phyloP scores from a whole-genome alignment of 2,888 invertebrate species.

The Drosophila colorata region DNA sequence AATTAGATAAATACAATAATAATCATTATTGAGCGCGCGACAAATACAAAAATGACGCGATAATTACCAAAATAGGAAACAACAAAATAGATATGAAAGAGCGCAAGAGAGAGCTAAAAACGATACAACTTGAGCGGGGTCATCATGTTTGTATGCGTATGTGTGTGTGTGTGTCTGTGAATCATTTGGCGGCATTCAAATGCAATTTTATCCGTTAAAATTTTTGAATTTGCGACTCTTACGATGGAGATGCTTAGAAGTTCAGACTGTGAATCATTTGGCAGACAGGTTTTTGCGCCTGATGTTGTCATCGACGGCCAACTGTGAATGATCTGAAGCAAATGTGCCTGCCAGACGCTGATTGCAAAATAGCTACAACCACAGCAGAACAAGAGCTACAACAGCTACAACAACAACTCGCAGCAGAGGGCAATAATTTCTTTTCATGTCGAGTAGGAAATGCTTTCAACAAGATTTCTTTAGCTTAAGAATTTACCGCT shows the following conservation, averaged over 20 bases:
- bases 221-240: slow-evolving; percentile 36
- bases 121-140: slow-evolving; percentile 46
- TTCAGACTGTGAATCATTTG: slow-evolving; percentile 44
- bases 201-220: slow-evolving; percentile 48
- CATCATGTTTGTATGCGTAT: slow-evolving; percentile 11
- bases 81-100: slow-evolving; percentile 14
- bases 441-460: slow-evolving; percentile 69
- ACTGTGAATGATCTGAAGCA: slow-evolving; percentile 53
- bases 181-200: slow-evolving; percentile 43
- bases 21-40: slow-evolving; percentile 28
- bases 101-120: slow-evolving; percentile 6
- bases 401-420: slow-evolving; percentile 10
- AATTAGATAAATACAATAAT: slow-evolving; percentile 58
- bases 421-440: slow-evolving; percentile 58
- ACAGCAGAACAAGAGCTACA: slow-evolving; percentile 4
- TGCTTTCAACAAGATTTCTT: slow-evolving; percentile 80
- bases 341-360: slow-evolving; percentile 24
- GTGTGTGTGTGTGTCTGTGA: slow-evolving; percentile 21
- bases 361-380: slow-evolving; percentile 43
- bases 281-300: slow-evolving; percentile 47
- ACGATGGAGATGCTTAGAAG: slow-evolving; percentile 29
- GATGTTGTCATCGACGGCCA: slow-evolving; percentile 50
- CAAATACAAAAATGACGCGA: slow-evolving; percentile 58
- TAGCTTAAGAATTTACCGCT: slow-evolving; percentile 71
- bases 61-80: slow-evolving; percentile 72